phyloP scores from a whole-genome alignment of 37 sponge, comb jelly and placozoan species.

The Diacarnus erythraeanus region DNA sequence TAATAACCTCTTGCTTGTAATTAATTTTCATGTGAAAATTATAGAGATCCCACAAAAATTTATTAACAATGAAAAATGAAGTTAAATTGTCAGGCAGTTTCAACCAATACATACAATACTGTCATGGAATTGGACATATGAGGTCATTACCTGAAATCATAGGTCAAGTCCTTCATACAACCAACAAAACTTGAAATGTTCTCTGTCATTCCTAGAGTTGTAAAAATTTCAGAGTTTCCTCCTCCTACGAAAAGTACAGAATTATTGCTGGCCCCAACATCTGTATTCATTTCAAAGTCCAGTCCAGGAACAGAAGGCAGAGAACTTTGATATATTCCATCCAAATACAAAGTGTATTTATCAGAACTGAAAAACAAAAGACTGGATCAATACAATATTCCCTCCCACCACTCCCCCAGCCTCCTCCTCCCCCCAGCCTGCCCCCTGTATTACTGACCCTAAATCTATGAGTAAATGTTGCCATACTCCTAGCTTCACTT shows the following conservation, averaged over 20 bases:
- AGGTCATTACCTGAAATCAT: conserved; percentile 15
- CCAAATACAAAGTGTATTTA: conserved; percentile 6
- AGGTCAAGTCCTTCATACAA: conserved; percentile 36
- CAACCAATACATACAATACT: too few species aligned
- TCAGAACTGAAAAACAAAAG: conserved; percentile 3
- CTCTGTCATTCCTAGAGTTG: not conserved
- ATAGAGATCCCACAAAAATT: too few species aligned
- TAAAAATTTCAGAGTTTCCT: not conserved
- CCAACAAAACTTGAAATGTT: conserved; percentile 16
- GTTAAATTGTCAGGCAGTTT: too few species aligned
- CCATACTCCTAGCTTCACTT: conserved; percentile 13
- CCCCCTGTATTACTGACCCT: not conserved
- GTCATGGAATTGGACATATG: too few species aligned
- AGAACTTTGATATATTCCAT: conserved; percentile 7
- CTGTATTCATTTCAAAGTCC: conserved; percentile 1
- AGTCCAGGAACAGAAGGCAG: not conserved
- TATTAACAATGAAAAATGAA: too few species aligned
- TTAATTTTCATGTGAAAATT: too few species aligned
- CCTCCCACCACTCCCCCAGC: too few species aligned
- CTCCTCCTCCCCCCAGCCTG: too few species aligned
- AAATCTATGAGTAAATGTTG: conserved; percentile 22
- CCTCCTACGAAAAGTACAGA: conserved; percentile 23
- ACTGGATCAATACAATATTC: not conserved
- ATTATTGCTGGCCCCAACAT: not conserved
- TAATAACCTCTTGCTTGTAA: too few species aligned